Percentiles rank a stretch among this genome's conserved stretches.
Conservation (phyloP, 1,140 invertebrate genomes). For the Drosophila virilis region DNA sequence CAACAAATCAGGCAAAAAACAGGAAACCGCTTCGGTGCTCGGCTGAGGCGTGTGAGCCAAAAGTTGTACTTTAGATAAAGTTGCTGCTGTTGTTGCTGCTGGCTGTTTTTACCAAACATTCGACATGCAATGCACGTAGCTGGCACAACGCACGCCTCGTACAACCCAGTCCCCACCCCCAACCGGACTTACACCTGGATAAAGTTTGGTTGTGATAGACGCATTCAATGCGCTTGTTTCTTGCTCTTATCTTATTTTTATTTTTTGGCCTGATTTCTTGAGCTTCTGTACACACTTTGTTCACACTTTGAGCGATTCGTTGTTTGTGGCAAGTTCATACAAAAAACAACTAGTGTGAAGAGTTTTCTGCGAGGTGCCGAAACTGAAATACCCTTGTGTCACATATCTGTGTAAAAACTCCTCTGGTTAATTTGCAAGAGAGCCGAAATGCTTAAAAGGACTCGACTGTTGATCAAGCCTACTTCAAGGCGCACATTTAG, state of each 20-base stretch:
- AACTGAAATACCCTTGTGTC: background rate
- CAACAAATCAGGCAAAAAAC: constrained; percentile 48
- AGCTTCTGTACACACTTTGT: constrained; percentile 31
- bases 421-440: too few relatives aligned
- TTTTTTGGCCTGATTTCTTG: constrained; percentile 62
- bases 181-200: constrained; percentile 12
- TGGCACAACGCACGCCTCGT: constrained; percentile 25
- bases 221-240: constrained; percentile 38
- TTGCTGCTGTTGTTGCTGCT: constrained; percentile 62
- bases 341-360: background rate
- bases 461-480: too few relatives aligned
- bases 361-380: background rate
- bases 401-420: background rate
- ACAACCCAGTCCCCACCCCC: background rate
- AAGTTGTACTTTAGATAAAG: constrained; percentile 77
- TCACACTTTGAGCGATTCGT: constrained; percentile 30
- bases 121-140: constrained; percentile 72
- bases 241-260: constrained; percentile 43
- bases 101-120: constrained; percentile 71
- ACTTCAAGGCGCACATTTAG: too few relatives aligned
- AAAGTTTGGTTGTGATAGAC: constrained; percentile 32
- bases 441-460: too few relatives aligned
- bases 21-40: constrained; percentile 35
- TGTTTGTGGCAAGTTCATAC: constrained; percentile 27
- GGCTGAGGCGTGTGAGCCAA: constrained; percentile 35